phyloP scores from a whole-genome alignment of 2,888 invertebrate genomes.

The Ecliptopera silaceata region DNA sequence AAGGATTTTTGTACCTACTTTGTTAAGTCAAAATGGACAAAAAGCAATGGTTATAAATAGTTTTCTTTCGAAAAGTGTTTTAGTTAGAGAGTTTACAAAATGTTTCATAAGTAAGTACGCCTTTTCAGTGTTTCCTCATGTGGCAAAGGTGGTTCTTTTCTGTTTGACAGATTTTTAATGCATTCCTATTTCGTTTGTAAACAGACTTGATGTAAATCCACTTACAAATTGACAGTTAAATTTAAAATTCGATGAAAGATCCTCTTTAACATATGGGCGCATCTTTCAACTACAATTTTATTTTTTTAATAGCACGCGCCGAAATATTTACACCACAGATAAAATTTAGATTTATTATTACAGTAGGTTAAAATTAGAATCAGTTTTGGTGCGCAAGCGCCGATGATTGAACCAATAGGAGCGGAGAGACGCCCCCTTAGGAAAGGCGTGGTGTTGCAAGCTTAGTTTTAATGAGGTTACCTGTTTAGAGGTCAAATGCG shows the following conservation, averaged over 20 bases:
- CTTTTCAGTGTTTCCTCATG: too few species aligned
- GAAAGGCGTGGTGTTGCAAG: constrained; percentile 34
- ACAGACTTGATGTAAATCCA: constrained; percentile 1
- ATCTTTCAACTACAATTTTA: constrained; percentile 24
- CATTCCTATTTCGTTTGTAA: not conserved
- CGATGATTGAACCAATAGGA: constrained; percentile 37
- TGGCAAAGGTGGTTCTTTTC: not conserved
- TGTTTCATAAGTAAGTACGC: too few species aligned
- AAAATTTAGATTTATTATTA: not conserved
- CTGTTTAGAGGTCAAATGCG: not conserved
- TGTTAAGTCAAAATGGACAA: too few species aligned
- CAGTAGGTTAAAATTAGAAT: constrained; percentile 27
- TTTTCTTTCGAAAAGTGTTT: too few species aligned
- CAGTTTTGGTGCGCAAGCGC: constrained; percentile 40
- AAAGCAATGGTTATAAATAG: too few species aligned
- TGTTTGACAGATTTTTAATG: not conserved
- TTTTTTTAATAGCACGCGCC: constrained; percentile 41
- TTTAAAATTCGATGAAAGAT: constrained; percentile 45
- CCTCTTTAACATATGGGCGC: constrained; percentile 29
- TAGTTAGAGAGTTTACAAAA: too few species aligned
- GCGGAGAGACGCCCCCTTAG: constrained; percentile 32
- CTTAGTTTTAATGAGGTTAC: not conserved
- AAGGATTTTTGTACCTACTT: too few species aligned
- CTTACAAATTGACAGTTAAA: constrained; percentile 36
- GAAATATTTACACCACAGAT: constrained; percentile 42